Evolutionary conservation across 2,797 vertebrate species (phyloP).

Genomic region (Miichthys miiuy): DNA sequence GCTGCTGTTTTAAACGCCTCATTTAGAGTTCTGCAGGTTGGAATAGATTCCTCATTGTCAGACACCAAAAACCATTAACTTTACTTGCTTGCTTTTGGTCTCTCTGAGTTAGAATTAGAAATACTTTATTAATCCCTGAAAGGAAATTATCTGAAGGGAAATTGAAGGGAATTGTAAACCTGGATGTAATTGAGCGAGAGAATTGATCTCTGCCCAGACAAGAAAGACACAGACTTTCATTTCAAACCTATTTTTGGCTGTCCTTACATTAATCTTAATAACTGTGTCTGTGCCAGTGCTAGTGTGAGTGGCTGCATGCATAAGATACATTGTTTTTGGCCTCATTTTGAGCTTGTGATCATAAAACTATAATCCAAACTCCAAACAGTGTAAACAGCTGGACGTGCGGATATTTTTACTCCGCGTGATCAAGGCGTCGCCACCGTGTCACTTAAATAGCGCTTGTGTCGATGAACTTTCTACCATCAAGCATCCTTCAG

Average conservation of each 20-base stretch:
- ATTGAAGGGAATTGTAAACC: too few species aligned
- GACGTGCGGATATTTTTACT: neutral
- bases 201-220: neutral
- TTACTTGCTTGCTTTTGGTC: neutral
- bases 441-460: neutral
- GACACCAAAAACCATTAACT: neutral
- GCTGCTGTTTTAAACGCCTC: neutral
- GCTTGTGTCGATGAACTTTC: neutral
- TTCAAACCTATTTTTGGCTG: neutral
- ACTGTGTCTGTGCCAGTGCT: too few species aligned
- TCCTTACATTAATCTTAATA: neutral
- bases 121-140: too few species aligned
- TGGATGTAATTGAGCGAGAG: neutral
- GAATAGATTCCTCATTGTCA: neutral
- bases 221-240: neutral
- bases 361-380: neutral
- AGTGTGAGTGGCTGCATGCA: constrained; percentile 3
- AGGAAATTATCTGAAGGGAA: too few species aligned
- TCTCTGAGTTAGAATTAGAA: too few species aligned
- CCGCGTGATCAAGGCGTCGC: neutral
- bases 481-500: neutral
- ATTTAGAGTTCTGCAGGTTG: neutral
- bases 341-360: neutral
- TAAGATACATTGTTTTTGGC: neutral
- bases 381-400: neutral